Conservation (phyloP, 2,888 invertebrate species). For the Anorthoa munda region DNA sequence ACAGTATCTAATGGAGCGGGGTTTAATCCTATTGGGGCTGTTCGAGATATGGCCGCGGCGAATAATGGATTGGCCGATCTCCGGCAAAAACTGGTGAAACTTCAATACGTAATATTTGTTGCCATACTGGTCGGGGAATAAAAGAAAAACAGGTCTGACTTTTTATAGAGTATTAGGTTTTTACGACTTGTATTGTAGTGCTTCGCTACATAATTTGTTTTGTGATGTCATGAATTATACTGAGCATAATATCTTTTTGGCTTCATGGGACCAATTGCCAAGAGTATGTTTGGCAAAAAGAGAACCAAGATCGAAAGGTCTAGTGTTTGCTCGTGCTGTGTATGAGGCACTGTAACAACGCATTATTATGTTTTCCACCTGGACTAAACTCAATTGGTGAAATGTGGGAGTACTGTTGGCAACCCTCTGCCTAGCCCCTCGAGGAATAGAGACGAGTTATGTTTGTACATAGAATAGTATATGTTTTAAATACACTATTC, state of each 20-base stretch:
- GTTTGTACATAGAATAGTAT: not conserved
- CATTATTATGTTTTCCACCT: too few relatives aligned
- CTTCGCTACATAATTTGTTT: constrained; percentile 36
- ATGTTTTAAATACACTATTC: too few relatives aligned
- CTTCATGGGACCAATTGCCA: not conserved
- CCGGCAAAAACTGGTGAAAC: constrained; percentile 75
- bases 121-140: constrained; percentile 59
- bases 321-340: too few relatives aligned
- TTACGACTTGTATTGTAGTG: constrained; percentile 54
- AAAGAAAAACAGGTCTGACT: constrained; percentile 58
- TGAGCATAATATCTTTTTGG: constrained; percentile 13
- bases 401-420: too few relatives aligned
- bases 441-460: not conserved
- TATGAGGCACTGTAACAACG: too few relatives aligned
- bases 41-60: constrained; percentile 80
- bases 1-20: constrained; percentile 83
- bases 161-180: constrained; percentile 51
- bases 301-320: not conserved
- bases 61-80: constrained; percentile 85
- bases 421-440: too few relatives aligned
- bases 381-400: too few relatives aligned
- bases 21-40: constrained; percentile 83
- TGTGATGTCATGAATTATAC: constrained; percentile 18
- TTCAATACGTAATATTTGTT: constrained; percentile 73
- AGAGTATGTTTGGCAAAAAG: constrained; percentile 8